Evolutionary conservation across 2,113 vertebrate genomes (phyloP), one percentile per base, ranked within the genome.

Genomic region (Ctenomys sociabilis): DNA sequence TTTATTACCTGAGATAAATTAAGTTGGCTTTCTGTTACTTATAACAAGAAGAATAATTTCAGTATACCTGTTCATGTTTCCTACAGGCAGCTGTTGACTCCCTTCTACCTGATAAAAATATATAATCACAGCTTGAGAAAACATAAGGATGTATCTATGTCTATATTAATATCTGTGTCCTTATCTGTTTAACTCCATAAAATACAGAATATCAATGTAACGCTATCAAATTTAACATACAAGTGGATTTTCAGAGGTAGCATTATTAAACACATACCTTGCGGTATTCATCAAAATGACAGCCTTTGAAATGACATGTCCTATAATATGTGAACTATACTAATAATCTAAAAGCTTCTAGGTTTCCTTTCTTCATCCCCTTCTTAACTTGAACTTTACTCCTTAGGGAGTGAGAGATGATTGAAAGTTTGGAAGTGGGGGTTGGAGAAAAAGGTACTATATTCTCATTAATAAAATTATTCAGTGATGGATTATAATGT

Each of bases 261-360:
- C 40, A 66, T 77, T 82, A 91, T 52, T 85, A 90, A 93, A 73
- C 17, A 78, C 10, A 63, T 40, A 85, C 35, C 84, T 95, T 78
- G 28, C 59, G 82, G 28, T 90, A 4, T 61, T 77, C 43, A 96
- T 80, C 94, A 77, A 95, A 95, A 72, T 63, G 26, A 90, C 2
- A 57, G 11, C 14, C 92, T 91, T 92, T 95, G 59, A 96, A 95
- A 54, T 54, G 26, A 84, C 28, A 93, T 61, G 72, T 96, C 96
- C 86, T 92, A 24, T 2, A 91, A 88, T 72, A 61, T 86, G 83
- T 95, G 94, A 95, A 66, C 61, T 96, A 43, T 45, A 87, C 95
- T 93, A 95, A 94, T 90, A 91, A 88, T 91, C 78, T 73, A 85
- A 91, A 91, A 95, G 68, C 35, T 24, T 88, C 86, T 96, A 92